Conservation (phyloP, 2,113 vertebrate genomes). For the Tapirus terrestris region DNA sequence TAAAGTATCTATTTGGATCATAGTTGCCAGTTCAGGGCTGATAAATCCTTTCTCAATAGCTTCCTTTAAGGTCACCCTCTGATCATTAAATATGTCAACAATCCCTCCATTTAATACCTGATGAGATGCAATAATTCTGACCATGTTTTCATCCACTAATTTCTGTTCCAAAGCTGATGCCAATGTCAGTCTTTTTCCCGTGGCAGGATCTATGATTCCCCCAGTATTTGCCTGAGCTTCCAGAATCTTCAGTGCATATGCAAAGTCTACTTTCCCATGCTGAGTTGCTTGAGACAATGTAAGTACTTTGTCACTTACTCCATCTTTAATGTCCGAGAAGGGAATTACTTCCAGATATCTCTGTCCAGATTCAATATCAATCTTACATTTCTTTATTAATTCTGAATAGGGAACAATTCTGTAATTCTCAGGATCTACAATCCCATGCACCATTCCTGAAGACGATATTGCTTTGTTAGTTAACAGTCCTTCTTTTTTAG, state of each 20-base stretch:
- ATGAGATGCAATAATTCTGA: conserved; percentile 86
- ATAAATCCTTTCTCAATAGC: conserved; percentile 87
- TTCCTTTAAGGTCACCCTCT: conserved; percentile 85
- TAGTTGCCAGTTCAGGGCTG: conserved; percentile 83
- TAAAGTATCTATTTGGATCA: conserved; percentile 77
- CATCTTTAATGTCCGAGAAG: conserved; percentile 88
- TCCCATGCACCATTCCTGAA: conserved; percentile 82
- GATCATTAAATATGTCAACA: conserved; percentile 84
- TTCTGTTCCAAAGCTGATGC: conserved; percentile 86
- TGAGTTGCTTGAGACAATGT: conserved; percentile 86
- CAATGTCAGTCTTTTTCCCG: conserved; percentile 88
- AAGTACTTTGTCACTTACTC: conserved; percentile 77
- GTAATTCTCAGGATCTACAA: conserved; percentile 90
- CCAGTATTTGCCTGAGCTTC: conserved; percentile 92
- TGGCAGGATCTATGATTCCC: conserved; percentile 90
- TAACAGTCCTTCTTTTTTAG: conserved; percentile 87
- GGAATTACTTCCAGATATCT: conserved; percentile 93
- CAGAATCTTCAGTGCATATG: conserved; percentile 87
- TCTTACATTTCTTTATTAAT: conserved; percentile 92
- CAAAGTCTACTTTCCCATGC: conserved; percentile 87
- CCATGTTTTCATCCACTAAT: conserved; percentile 88
- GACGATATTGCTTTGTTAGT: conserved; percentile 83
- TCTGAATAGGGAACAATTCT: conserved; percentile 91
- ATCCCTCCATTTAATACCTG: conserved; percentile 90
- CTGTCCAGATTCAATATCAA: conserved; percentile 93